phyloP scores from a whole-genome alignment of 2,113 vertebrate genomes.

The Hemicordylus capensis region DNA sequence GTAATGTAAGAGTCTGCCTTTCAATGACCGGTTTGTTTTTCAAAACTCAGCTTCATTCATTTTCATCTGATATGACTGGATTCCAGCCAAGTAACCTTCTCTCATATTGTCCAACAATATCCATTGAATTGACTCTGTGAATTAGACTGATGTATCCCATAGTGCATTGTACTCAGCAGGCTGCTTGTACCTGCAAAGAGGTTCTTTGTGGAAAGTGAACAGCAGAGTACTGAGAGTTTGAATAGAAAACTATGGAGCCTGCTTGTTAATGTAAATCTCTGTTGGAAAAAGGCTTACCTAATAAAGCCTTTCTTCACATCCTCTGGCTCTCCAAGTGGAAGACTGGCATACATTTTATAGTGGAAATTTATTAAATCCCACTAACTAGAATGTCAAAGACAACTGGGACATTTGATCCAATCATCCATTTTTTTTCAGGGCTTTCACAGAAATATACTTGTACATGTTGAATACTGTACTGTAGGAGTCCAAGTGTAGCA shows the following conservation, averaged over 20 bases:
- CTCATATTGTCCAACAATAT: not conserved
- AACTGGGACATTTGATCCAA: too few species aligned
- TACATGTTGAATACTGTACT: too few species aligned
- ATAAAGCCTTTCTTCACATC: not conserved
- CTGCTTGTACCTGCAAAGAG: not conserved
- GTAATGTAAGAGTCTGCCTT: not conserved
- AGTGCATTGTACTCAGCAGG: not conserved
- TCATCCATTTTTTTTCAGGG: too few species aligned
- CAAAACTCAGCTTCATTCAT: not conserved
- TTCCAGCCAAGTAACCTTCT: not conserved
- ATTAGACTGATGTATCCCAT: not conserved
- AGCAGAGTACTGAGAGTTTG: not conserved
- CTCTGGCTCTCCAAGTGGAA: not conserved
- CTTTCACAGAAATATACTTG: too few species aligned
- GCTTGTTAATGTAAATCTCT: not conserved
- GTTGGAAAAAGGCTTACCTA: not conserved
- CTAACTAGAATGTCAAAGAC: not conserved
- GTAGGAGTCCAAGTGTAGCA: not conserved
- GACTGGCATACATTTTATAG: not conserved
- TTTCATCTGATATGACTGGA: not conserved
- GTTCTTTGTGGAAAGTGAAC: not conserved
- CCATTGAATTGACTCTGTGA: not conserved
- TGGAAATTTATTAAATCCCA: rapidly evolving
- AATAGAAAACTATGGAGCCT: not conserved
- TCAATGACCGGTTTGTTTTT: not conserved